phyloP scores from a whole-genome alignment of 1,140 invertebrate species.

The Panulirus ornatus region DNA sequence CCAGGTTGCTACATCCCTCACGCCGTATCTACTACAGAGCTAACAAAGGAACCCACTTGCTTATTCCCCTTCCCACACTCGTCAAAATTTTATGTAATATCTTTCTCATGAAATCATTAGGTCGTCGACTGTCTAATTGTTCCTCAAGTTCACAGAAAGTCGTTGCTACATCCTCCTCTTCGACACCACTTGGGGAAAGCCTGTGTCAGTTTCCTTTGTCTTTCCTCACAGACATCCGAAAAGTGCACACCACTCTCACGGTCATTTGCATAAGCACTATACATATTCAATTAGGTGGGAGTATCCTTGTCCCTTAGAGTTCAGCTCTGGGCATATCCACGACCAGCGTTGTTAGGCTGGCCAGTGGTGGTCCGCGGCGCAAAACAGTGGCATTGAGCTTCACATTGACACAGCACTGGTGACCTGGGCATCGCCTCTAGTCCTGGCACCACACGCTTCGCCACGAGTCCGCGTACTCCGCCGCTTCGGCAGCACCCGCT shows the following conservation, averaged over 20 bases:
- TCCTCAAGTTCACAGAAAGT: too few species aligned
- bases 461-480: not conserved
- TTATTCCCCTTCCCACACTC: too few species aligned
- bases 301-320: conserved; percentile 26
- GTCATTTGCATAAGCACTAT: conserved; percentile 49
- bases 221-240: conserved; percentile 1
- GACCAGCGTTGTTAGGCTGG: not conserved
- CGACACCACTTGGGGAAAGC: not conserved
- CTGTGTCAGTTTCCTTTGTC: not conserved
- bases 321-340: conserved; percentile 1
- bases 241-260: not conserved
- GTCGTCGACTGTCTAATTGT: too few species aligned
- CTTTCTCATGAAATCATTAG: too few species aligned
- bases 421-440: not conserved
- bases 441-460: not conserved
- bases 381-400: not conserved
- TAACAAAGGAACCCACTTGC: too few species aligned
- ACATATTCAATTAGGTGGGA: conserved; percentile 55
- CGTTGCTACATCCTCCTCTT: too few species aligned
- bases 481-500: not conserved
- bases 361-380: not conserved
- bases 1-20: too few species aligned
- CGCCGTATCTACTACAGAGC: too few species aligned
- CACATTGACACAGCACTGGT: not conserved
- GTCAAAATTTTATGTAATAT: too few species aligned